Evolutionary conservation across 2,113 vertebrate species (phyloP), one percentile per base, ranked within the genome.

Genomic region (Ibidorhyncha struthersii): DNA sequence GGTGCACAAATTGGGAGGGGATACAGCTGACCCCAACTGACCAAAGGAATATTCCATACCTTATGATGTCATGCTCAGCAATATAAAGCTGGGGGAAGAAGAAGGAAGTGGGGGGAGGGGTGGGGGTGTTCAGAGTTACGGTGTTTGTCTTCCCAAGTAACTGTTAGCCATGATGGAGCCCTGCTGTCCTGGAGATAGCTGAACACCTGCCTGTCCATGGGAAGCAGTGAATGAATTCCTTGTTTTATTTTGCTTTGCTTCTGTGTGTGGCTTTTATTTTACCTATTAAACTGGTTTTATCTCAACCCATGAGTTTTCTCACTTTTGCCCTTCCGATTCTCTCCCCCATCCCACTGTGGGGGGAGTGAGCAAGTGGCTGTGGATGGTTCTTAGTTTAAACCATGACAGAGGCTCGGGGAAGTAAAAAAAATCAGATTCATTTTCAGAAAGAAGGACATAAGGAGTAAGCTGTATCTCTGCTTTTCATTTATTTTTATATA

Each of bases 101-200:
- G 12, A 36, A 72, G 4, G n/a, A 72, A 40, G 40, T 40, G 40
- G 40, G 40, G 40, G 40, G 40, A 12, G 10, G 40, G 40, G 40
- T n/a, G 40, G 40, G 40, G 40, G 40, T 40, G 40, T 40, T 40
- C 40, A 40, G 40, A 40, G 40, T 43, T 4, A 20, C 9, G 12
- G 5, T 0, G 0, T 67, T 76, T 63, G 25, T 62, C 41, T 67
- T 92, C 52, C 26, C 38, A 25, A 84, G 20, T 36, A 6, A 58
- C 10, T 1, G 0, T 56, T 25, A n/a, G 0, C 0, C 0, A 0
- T 52, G 4, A 65, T 27, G 30, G 10, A 30, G 4, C 4, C 36
- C 15, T 55, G 20, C 8, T 73, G 38, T 86, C 30, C 38, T 53
- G 26, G 38, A 47, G 16, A 10, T 15, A 3, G 7, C 6, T 53